Evolutionary conservation across 2,888 invertebrate genomes (phyloP).

Genomic region (Philonicus albiceps): DNA sequence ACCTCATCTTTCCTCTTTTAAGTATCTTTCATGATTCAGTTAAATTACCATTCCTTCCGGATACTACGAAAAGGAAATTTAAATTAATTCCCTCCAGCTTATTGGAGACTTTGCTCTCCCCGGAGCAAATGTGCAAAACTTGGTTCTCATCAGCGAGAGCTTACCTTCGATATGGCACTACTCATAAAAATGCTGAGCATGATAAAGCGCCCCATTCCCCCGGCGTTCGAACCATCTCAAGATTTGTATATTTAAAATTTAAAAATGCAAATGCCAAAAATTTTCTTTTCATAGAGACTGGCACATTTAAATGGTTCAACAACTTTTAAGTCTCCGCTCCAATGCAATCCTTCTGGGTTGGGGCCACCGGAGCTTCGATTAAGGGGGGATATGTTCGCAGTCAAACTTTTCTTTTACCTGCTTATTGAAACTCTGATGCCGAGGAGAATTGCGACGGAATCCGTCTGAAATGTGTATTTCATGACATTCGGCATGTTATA

Average conservation of each 20-base stretch:
- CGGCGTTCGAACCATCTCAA: background rate
- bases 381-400: background rate
- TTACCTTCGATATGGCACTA: background rate
- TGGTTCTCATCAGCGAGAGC: background rate
- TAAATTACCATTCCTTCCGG: background rate
- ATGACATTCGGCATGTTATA: background rate
- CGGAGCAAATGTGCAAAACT: background rate
- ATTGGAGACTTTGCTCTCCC: background rate
- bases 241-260: background rate
- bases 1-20: background rate
- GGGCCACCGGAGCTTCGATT: constrained; percentile 8
- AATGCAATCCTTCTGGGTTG: background rate
- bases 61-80: background rate
- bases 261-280: background rate
- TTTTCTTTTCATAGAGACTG: background rate
- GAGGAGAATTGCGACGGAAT: background rate
- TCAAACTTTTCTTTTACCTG: background rate
- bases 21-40: background rate
- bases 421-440: background rate
- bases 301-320: constrained; percentile 5
- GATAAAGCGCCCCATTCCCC: background rate
- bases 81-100: background rate
- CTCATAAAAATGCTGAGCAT: background rate
- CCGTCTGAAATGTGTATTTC: background rate
- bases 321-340: background rate